phyloP scores from a whole-genome alignment of 92 coral and sea anemone genomes.

The Virgularia gustaviana region DNA sequence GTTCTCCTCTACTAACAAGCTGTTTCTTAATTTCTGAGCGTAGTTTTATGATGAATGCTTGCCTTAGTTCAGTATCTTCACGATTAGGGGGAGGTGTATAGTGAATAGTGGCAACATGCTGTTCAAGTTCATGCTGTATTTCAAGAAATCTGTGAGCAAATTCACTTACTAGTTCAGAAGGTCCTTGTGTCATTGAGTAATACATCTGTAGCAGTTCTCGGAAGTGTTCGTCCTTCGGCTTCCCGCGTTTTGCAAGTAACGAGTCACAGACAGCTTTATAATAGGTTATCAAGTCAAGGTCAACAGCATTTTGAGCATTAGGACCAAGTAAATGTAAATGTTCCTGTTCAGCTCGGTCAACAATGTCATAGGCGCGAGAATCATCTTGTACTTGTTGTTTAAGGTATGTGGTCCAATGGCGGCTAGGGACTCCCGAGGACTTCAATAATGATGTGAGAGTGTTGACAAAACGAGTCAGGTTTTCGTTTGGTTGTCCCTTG shows the following conservation, averaged over 20 bases:
- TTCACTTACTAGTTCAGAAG: background rate
- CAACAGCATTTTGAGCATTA: too few species aligned
- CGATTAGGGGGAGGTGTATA: background rate
- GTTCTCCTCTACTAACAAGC: background rate
- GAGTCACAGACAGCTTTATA: background rate
- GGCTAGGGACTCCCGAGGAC: slow-evolving; percentile 14
- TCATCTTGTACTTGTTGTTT: slow-evolving; percentile 12
- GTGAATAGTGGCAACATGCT: background rate
- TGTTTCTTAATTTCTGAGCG: background rate
- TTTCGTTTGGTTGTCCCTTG: slow-evolving; percentile 1
- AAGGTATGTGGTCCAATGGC: slow-evolving; percentile 20
- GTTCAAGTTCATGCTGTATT: background rate
- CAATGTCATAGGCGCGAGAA: slow-evolving; percentile 11
- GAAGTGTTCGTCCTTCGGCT: background rate
- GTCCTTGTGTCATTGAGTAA: background rate
- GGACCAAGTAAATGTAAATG: background rate
- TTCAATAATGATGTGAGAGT: slow-evolving; percentile 12
- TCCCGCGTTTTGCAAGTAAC: background rate
- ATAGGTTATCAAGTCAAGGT: too few species aligned
- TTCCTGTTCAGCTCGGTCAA: slow-evolving; percentile 14
- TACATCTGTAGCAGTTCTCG: background rate
- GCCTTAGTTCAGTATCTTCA: background rate
- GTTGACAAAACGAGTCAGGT: slow-evolving; percentile 6
- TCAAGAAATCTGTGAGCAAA: background rate
- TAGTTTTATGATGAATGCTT: background rate